Evolutionary conservation across 2,888 invertebrate genomes (phyloP).

Genomic region (Noctua comes): DNA sequence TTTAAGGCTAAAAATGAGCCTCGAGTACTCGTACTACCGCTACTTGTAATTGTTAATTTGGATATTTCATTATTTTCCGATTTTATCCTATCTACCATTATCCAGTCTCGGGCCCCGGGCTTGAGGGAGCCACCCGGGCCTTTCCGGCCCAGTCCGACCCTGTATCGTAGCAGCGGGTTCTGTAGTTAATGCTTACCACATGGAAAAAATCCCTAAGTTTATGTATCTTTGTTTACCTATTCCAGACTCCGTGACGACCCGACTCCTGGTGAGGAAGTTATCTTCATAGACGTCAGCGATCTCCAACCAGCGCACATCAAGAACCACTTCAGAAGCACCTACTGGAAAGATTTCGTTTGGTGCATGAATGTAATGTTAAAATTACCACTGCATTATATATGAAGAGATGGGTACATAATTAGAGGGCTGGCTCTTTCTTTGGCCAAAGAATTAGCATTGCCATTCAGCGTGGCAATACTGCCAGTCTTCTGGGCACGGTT

Average conservation of each 20-base stretch:
- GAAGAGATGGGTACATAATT: neutral
- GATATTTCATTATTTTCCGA: too few species aligned
- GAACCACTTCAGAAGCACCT: conserved; percentile 85
- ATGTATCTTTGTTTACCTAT: conserved; percentile 18
- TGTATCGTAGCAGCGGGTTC: neutral
- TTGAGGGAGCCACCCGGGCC: too few species aligned
- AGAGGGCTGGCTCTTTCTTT: too few species aligned
- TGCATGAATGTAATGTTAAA: conserved; percentile 82
- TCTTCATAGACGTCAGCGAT: conserved; percentile 86
- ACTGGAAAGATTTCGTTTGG: conserved; percentile 87
- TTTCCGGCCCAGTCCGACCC: too few species aligned
- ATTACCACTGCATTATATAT: neutral
- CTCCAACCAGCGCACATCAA: conserved; percentile 85
- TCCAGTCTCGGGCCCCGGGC: too few species aligned
- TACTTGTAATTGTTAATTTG: too few species aligned
- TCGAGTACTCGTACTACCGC: too few species aligned
- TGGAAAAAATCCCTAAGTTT: neutral
- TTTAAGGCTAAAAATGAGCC: too few species aligned
- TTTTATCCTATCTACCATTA: too few species aligned
- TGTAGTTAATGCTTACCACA: neutral
- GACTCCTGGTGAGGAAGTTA: conserved; percentile 85
- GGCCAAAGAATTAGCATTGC: too few species aligned
- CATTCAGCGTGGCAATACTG: too few species aligned
- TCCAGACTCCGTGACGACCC: conserved; percentile 86
- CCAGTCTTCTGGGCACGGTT: too few species aligned